These are phyloP conservation scores for Diprion similis DNA, from an alignment of 1,140 invertebrate genomes.

Conservation along the genomic window DNA sequence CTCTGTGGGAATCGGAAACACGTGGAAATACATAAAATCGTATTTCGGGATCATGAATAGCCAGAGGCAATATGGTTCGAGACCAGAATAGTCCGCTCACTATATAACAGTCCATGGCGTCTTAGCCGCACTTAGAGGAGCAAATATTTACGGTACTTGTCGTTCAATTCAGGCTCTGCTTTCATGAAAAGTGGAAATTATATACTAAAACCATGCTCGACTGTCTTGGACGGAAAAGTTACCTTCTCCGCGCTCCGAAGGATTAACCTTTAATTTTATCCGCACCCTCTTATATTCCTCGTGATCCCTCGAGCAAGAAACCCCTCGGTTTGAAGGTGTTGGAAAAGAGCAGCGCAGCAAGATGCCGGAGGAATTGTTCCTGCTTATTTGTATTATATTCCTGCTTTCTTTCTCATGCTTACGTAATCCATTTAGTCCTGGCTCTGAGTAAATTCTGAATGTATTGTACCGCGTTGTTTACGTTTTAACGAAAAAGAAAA, in stretches of 20 bases:
- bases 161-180: too few species aligned
- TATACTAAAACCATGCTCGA: slow-evolving; percentile 22
- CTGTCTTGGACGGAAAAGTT: slow-evolving; percentile 31
- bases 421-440: too few species aligned
- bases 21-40: too few species aligned
- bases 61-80: too few species aligned
- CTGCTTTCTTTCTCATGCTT: too few species aligned
- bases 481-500: too few species aligned
- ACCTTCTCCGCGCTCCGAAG: slow-evolving; percentile 38
- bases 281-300: slow-evolving; percentile 6
- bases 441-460: too few species aligned
- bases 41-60: too few species aligned
- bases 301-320: slow-evolving; percentile 25
- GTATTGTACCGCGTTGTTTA: too few species aligned
- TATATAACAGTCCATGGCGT: too few species aligned
- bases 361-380: not conserved
- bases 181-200: slow-evolving; percentile 13
- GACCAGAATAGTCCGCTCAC: too few species aligned
- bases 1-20: not conserved
- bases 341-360: not conserved
- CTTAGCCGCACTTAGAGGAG: slow-evolving; percentile 44
- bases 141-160: slow-evolving; percentile 55
- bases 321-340: slow-evolving; percentile 29
- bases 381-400: too few species aligned
- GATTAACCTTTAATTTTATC: slow-evolving; percentile 64